Conservation (phyloP, 2,113 vertebrate genomes). For the Phoenicopterus ruber region DNA sequence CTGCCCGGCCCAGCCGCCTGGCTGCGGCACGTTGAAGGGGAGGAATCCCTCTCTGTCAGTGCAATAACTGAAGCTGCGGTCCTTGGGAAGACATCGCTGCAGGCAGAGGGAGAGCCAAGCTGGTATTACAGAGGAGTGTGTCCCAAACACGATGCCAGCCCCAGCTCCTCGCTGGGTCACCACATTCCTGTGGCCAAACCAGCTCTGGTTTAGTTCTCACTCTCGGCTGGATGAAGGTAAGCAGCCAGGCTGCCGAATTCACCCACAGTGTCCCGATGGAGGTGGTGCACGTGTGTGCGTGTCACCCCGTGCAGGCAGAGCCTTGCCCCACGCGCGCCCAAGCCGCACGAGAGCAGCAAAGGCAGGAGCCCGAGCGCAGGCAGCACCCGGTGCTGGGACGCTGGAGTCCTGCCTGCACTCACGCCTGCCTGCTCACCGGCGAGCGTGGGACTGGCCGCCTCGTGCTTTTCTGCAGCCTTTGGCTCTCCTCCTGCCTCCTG, state of each 20-base stretch:
- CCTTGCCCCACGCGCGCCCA: accelerated
- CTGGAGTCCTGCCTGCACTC: background rate
- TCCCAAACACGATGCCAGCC: background rate
- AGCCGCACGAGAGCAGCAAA: accelerated
- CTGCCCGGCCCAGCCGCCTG: background rate
- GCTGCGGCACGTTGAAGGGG: background rate
- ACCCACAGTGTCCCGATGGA: accelerated
- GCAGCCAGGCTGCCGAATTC: background rate
- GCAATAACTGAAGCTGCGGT: background rate
- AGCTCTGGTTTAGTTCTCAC: background rate
- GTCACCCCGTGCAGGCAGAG: background rate
- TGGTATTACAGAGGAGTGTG: background rate
- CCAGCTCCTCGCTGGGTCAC: background rate
- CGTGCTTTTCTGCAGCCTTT: background rate
- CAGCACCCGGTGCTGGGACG: background rate
- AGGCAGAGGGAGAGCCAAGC: background rate
- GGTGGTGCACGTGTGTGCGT: accelerated
- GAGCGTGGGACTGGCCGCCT: background rate
- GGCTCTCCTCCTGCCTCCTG: background rate
- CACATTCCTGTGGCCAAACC: accelerated
- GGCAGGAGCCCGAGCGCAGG: background rate
- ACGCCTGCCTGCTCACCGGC: background rate
- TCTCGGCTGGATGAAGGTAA: background rate
- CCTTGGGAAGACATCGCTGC: background rate
- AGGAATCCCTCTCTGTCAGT: background rate